Conservation (phyloP, 1,140 invertebrate species). For the Bombus picipes region DNA sequence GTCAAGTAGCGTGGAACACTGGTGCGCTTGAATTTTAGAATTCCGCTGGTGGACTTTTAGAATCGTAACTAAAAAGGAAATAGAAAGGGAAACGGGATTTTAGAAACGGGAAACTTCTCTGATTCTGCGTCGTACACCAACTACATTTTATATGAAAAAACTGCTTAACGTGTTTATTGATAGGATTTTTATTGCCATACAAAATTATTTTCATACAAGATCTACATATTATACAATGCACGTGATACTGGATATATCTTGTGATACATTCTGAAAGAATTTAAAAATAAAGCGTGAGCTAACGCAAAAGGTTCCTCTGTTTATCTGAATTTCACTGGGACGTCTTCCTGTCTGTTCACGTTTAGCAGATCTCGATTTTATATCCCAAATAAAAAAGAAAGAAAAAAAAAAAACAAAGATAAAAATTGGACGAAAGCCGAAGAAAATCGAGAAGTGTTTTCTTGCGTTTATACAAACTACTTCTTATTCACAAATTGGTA, state of each 20-base stretch:
- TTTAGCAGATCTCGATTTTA: background rate
- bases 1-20: background rate
- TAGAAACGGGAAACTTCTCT: background rate
- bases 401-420: background rate
- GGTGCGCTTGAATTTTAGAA: background rate
- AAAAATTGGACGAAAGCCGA: background rate
- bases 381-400: too few relatives aligned
- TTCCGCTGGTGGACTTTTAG: background rate
- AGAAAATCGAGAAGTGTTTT: background rate
- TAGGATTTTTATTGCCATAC: too few relatives aligned
- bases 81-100: background rate
- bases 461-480: background rate
- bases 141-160: background rate
- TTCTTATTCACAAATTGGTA: background rate
- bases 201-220: background rate
- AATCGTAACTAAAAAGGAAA: background rate
- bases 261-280: background rate
- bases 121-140: background rate
- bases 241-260: too few relatives aligned
- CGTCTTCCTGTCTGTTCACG: background rate
- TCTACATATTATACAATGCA: background rate
- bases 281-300: conserved; percentile 39
- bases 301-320: conserved; percentile 1
- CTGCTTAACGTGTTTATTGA: background rate
- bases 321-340: background rate